Evolutionary conservation across 2,113 vertebrate species (phyloP).

Genomic region (Chunga burmeisteri): DNA sequence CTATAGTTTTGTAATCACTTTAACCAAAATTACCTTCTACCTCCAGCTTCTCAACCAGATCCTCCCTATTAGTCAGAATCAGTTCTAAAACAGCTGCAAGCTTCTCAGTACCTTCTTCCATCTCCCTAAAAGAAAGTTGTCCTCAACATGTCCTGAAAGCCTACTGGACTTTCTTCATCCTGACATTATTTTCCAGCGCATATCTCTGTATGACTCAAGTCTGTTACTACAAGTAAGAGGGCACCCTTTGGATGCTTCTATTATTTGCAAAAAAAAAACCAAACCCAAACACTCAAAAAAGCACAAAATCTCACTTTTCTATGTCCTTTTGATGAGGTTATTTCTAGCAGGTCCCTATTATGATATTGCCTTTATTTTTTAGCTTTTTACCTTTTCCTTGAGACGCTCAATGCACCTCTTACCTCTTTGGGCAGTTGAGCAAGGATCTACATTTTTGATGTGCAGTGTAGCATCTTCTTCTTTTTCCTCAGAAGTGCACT

Average conservation of each 20-base stretch:
- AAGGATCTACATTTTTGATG: background rate
- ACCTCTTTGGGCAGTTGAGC: background rate
- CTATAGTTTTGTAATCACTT: constrained; percentile 28
- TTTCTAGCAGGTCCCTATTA: background rate
- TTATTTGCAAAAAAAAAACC: background rate
- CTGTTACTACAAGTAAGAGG: background rate
- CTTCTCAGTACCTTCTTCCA: background rate
- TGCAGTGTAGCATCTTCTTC: background rate
- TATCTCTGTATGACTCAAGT: background rate
- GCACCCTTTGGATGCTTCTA: background rate
- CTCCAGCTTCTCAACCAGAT: background rate
- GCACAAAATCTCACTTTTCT: background rate
- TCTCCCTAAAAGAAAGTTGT: background rate
- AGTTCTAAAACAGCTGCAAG: background rate
- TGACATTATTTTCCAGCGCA: background rate
- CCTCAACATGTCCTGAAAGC: background rate
- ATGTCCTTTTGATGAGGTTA: background rate
- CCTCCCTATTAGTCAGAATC: constrained; percentile 2
- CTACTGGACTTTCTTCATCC: background rate
- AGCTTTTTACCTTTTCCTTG: background rate
- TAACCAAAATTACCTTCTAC: constrained; percentile 4
- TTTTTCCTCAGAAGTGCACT: background rate
- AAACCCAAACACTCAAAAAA: background rate
- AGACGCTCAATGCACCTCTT: background rate
- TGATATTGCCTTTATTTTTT: background rate